A percentile compares a stretch with the other conserved stretches of the same genome.
phyloP scores from a whole-genome alignment of 2,888 invertebrate species.

The Dioctria rufipes region DNA sequence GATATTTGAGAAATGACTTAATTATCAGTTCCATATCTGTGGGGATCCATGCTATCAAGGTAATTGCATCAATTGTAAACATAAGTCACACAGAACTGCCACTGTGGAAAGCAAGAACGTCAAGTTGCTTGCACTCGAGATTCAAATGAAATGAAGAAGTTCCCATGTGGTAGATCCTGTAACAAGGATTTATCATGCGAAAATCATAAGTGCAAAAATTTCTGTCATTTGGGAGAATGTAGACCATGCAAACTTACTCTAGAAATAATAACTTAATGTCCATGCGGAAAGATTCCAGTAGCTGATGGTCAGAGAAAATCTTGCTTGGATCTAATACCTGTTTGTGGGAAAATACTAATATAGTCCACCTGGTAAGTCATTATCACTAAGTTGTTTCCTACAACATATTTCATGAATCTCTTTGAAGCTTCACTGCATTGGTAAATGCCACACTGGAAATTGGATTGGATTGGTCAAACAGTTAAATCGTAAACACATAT shows the following conservation, averaged over 20 bases:
- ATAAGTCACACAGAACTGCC: constrained; percentile 80
- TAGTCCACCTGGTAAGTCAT: constrained; percentile 76
- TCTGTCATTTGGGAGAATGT: constrained; percentile 82
- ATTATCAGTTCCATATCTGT: constrained; percentile 87
- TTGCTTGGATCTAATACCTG: constrained; percentile 87
- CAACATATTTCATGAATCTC: constrained; percentile 59
- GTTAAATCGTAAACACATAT: too few species aligned
- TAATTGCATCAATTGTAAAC: constrained; percentile 81
- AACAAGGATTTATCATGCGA: constrained; percentile 76
- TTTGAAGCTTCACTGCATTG: constrained; percentile 78
- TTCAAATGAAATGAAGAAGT: constrained; percentile 71
- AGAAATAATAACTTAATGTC: constrained; percentile 78
- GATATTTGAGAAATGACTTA: constrained; percentile 81
- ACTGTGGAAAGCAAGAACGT: constrained; percentile 78
- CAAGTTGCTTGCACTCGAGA: constrained; percentile 77
- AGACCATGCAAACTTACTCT: constrained; percentile 77
- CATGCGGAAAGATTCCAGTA: constrained; percentile 80
- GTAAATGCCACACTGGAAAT: constrained; percentile 78
- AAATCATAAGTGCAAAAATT: constrained; percentile 79
- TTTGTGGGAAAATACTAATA: constrained; percentile 80
- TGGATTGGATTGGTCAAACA: too few species aligned
- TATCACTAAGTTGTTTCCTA: too few species aligned
- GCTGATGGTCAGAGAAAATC: constrained; percentile 73
- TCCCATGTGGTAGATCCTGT: constrained; percentile 78
- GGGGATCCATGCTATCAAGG: constrained; percentile 83